Evolutionary conservation across 2,888 invertebrate genomes (phyloP).

Genomic region (Ophion costatus): DNA sequence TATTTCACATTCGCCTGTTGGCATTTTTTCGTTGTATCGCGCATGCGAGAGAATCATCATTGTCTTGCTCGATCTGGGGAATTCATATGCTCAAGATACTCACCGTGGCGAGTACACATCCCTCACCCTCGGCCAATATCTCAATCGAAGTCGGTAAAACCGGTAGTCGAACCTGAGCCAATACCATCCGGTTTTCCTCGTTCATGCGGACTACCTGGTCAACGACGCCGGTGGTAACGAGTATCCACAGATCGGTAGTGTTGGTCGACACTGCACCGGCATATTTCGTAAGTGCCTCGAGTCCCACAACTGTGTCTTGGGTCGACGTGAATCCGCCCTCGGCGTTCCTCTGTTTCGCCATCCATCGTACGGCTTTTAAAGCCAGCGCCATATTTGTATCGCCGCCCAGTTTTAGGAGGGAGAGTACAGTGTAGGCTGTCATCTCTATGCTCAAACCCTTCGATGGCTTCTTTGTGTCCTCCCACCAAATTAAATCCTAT

Average conservation of each 20-base stretch:
- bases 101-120: conserved; percentile 86
- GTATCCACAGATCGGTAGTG: conserved; percentile 83
- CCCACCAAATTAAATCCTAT: conserved; percentile 85
- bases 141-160: conserved; percentile 83
- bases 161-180: conserved; percentile 83
- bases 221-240: conserved; percentile 83
- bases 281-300: conserved; percentile 86
- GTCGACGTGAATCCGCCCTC: conserved; percentile 91
- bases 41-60: too few relatives aligned
- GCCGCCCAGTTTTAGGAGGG: conserved; percentile 85
- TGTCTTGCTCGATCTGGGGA: too few relatives aligned
- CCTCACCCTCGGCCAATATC: conserved; percentile 84
- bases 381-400: conserved; percentile 85
- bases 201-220: conserved; percentile 83
- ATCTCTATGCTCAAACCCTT: conserved; percentile 88
- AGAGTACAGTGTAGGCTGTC: conserved; percentile 88
- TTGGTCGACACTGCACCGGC: conserved; percentile 83
- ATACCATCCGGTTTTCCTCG: conserved; percentile 84
- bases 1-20: conserved; percentile 84
- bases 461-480: conserved; percentile 83
- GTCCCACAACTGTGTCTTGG: conserved; percentile 88
- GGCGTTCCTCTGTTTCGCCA: conserved; percentile 88
- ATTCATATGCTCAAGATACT: conserved; percentile 25
- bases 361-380: conserved; percentile 89
- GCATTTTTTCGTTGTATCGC: background rate